Percentiles rank a stretch among this genome's conserved stretches.
These are phyloP conservation scores for Oscarella lobularis DNA, from an alignment of 37 sponge, comb jelly and placozoan genomes.

Conservation along the genomic window DNA sequence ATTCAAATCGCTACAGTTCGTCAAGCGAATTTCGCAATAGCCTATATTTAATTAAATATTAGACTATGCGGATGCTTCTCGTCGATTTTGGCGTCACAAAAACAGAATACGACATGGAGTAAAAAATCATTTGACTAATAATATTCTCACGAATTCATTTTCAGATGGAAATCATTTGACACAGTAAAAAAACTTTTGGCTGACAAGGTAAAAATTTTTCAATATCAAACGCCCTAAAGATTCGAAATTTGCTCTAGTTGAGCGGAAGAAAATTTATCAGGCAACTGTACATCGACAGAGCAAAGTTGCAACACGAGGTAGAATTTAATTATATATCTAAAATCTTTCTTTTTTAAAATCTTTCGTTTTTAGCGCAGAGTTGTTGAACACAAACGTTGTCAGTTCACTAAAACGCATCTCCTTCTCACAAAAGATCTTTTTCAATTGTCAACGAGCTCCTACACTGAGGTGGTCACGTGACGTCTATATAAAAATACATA, in stretches of 20 bases:
- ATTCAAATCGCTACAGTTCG: too few species aligned
- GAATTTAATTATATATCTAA: neutral
- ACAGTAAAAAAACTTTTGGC: conserved; percentile 8
- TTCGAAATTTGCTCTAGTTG: neutral
- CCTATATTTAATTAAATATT: too few species aligned
- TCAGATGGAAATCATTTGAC: conserved; percentile 11
- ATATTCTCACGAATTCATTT: neutral
- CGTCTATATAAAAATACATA: neutral
- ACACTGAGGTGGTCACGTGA: neutral
- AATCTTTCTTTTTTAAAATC: neutral
- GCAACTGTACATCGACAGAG: conserved; percentile 17
- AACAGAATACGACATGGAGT: conserved; percentile 13
- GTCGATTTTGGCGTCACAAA: conserved; percentile 19
- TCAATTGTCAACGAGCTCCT: neutral
- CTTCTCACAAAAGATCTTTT: neutral
- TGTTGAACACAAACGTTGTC: neutral
- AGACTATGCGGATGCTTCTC: too few species aligned
- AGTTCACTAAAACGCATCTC: conserved; percentile 1
- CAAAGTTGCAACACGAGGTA: conserved; percentile 53
- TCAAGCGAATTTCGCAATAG: too few species aligned
- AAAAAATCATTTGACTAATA: neutral
- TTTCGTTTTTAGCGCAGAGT: neutral
- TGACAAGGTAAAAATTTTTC: conserved; percentile 15
- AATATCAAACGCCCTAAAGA: too few species aligned
- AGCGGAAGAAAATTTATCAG: conserved; percentile 11